phyloP scores from a whole-genome alignment of 2,888 invertebrate genomes.

The Anthophora plumipes region DNA sequence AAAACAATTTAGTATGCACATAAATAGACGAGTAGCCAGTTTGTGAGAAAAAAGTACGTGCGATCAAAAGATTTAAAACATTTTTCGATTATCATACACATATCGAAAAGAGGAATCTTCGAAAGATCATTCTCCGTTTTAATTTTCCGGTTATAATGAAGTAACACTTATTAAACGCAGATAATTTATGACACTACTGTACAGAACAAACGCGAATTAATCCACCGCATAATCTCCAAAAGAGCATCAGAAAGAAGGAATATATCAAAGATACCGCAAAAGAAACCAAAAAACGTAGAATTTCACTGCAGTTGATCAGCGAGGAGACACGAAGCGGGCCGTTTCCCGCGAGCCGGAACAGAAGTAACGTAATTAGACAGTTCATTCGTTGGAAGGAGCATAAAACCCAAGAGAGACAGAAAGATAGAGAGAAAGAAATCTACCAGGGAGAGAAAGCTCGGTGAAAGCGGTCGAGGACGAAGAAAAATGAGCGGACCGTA shows the following conservation, averaged over 20 bases:
- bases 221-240: not conserved
- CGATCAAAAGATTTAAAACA: no score
- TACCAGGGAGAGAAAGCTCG: not conserved
- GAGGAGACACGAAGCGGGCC: not conserved
- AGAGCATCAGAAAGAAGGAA: not conserved
- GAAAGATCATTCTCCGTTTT: no score
- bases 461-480: constrained; percentile 22
- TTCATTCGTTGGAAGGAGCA: not conserved
- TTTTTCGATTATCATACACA: no score
- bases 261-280: not conserved
- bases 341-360: constrained; percentile 29
- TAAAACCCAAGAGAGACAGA: constrained; percentile 12
- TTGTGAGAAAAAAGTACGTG: no score
- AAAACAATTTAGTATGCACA: no score
- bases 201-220: not conserved
- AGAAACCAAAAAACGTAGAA: not conserved
- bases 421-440: no score
- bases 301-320: not conserved
- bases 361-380: constrained; percentile 52
- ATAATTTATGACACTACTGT: no score
- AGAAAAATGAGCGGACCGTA: constrained; percentile 40
- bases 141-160: no score
- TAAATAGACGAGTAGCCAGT: no score
- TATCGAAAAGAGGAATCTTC: no score
- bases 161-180: no score